Conservation (phyloP, 2,797 vertebrate genomes). For the Pseudotriccus pelzelni region DNA sequence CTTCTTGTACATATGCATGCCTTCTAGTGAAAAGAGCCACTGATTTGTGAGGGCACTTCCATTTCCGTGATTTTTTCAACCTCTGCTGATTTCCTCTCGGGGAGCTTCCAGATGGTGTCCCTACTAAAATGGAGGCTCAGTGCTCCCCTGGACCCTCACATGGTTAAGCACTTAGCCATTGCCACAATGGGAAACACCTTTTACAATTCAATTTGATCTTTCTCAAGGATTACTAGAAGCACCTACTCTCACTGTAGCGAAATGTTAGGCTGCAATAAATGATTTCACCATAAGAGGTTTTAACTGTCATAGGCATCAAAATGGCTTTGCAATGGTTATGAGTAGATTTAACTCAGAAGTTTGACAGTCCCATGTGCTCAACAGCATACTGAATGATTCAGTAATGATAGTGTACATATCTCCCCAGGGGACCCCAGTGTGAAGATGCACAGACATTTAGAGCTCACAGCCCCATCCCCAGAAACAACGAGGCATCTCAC, state of each 20-base stretch:
- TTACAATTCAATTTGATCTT: slow-evolving; percentile 61
- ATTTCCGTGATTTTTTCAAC: neutral
- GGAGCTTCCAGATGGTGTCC: neutral
- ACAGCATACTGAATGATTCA: slow-evolving; percentile 35
- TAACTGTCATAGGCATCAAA: slow-evolving; percentile 68
- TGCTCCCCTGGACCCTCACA: neutral
- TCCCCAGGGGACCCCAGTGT: neutral
- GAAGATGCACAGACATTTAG: neutral
- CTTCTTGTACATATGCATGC: neutral
- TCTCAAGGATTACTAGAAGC: slow-evolving; percentile 52
- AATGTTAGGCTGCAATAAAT: slow-evolving; percentile 63
- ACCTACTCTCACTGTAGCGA: neutral
- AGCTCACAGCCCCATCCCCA: neutral
- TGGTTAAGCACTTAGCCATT: neutral
- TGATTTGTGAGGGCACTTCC: neutral
- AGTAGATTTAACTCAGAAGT: slow-evolving; percentile 62
- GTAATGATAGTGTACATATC: slow-evolving; percentile 52
- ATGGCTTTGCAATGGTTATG: slow-evolving; percentile 64
- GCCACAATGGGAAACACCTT: neutral
- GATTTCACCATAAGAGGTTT: slow-evolving; percentile 61
- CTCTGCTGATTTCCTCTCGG: neutral
- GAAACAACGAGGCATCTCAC: neutral
- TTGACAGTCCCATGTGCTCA: slow-evolving; percentile 58
- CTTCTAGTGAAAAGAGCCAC: neutral
- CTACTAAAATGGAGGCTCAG: neutral